These are phyloP conservation scores for Corvus hawaiiensis DNA, from an alignment of 2,113 vertebrate species.

Conservation along the genomic window DNA sequence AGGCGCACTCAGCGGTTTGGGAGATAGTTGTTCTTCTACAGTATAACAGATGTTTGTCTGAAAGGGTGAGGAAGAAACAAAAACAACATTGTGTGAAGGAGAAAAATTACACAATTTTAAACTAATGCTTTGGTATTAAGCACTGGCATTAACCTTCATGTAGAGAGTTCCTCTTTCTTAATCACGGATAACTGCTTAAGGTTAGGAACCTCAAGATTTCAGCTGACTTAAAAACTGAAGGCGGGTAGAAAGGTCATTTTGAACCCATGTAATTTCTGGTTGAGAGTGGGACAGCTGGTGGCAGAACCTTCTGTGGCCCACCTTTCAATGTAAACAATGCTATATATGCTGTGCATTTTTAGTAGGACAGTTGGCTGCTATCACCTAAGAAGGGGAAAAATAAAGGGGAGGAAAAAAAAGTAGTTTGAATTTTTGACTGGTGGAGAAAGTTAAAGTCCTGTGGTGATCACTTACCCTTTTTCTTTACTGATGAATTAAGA, in stretches of 20 bases:
- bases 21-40: slow-evolving; percentile 94
- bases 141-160: slow-evolving; percentile 46
- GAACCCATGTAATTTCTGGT: background rate
- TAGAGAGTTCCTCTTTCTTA: slow-evolving; percentile 47
- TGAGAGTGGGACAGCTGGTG: background rate
- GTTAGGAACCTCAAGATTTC: slow-evolving; percentile 36
- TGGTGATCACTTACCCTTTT: background rate
- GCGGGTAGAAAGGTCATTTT: background rate
- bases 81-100: slow-evolving; percentile 93
- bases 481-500: background rate
- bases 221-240: slow-evolving; percentile 22
- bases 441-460: slow-evolving; percentile 19
- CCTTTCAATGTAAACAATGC: background rate
- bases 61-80: slow-evolving; percentile 97
- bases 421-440: background rate
- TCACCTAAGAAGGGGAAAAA: background rate
- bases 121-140: slow-evolving; percentile 74
- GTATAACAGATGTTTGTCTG: slow-evolving; percentile 99
- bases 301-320: background rate
- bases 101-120: slow-evolving; percentile 78
- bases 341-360: background rate
- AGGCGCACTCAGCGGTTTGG: slow-evolving; percentile 87
- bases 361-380: background rate
- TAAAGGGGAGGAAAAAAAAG: background rate
- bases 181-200: background rate